These are phyloP conservation scores for Zaprionus africanus DNA, from an alignment of 1,140 invertebrate species.

Conservation along the genomic window DNA sequence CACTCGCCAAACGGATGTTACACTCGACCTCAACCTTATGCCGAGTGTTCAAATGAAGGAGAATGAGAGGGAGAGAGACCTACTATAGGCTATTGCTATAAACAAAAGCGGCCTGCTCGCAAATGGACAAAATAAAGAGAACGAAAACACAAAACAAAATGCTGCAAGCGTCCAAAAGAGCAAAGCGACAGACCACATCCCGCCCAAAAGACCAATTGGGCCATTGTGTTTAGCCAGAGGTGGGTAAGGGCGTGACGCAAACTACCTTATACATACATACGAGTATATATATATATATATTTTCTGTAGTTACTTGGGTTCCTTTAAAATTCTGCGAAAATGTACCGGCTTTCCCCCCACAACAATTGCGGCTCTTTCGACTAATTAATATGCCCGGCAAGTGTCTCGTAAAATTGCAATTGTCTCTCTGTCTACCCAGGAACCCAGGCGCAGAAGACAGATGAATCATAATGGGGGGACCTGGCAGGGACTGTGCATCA, in stretches of 20 bases:
- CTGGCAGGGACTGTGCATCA: neutral
- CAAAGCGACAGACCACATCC: conserved; percentile 1
- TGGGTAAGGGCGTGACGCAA: neutral
- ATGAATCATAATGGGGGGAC: conserved; percentile 9
- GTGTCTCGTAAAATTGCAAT: conserved; percentile 50
- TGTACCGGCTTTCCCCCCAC: conserved; percentile 46
- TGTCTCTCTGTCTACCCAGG: conserved; percentile 55
- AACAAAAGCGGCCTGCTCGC: conserved; percentile 31
- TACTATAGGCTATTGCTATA: neutral
- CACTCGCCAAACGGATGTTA: conserved; percentile 76
- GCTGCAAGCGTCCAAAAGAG: conserved; percentile 29
- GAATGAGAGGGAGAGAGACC: neutral
- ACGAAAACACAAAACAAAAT: conserved; percentile 21
- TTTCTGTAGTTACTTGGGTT: neutral
- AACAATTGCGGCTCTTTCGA: conserved; percentile 9
- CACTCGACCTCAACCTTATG: conserved; percentile 77
- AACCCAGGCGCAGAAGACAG: conserved; percentile 26
- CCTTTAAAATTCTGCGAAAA: conserved; percentile 61
- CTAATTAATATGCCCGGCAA: conserved; percentile 73
- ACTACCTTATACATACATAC: neutral
- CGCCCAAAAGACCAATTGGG: conserved; percentile 34
- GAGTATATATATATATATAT: neutral
- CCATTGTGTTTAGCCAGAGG: conserved; percentile 24
- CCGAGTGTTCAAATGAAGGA: conserved; percentile 5
- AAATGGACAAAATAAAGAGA: conserved; percentile 13